Evolutionary conservation across 2,797 vertebrate genomes (phyloP).

Genomic region (Enteromius treurensis): DNA sequence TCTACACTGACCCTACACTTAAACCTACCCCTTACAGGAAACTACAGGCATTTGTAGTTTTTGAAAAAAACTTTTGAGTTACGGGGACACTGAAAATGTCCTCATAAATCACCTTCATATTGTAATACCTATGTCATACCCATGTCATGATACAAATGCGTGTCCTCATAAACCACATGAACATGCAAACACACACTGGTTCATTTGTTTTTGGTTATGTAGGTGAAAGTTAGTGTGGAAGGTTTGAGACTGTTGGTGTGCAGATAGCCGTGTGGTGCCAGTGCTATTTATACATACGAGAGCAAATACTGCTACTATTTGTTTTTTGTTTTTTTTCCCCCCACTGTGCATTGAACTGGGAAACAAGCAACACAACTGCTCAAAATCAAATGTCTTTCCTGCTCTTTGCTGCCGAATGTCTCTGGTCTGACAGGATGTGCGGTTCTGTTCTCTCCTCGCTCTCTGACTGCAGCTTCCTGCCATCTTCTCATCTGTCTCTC

Average conservation of each 20-base stretch:
- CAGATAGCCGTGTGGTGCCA: neutral
- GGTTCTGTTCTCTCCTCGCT: conserved; percentile 43
- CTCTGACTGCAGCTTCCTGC: conserved; percentile 61
- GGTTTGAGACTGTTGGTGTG: neutral
- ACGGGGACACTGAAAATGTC: too few species aligned
- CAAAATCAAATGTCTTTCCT: conserved; percentile 44
- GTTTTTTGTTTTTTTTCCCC: neutral
- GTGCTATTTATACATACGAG: neutral
- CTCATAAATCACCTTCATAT: too few species aligned
- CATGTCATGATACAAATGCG: too few species aligned
- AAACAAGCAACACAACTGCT: conserved; percentile 70
- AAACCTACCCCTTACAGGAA: too few species aligned
- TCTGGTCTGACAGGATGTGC: conserved; percentile 43
- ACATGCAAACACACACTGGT: neutral
- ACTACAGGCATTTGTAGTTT: too few species aligned
- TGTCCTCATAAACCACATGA: too few species aligned
- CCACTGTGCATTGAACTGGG: conserved; percentile 56
- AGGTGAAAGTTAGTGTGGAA: neutral
- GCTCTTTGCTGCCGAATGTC: conserved; percentile 41
- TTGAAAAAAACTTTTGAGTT: too few species aligned
- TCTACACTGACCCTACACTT: too few species aligned
- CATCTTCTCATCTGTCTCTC: conserved; percentile 58
- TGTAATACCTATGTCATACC: too few species aligned
- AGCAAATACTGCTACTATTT: neutral
- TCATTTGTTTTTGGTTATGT: neutral